Percentiles rank a stretch among this genome's conserved stretches.
phyloP scores from a whole-genome alignment of 2,888 invertebrate genomes.

The Tinea pellionella region DNA sequence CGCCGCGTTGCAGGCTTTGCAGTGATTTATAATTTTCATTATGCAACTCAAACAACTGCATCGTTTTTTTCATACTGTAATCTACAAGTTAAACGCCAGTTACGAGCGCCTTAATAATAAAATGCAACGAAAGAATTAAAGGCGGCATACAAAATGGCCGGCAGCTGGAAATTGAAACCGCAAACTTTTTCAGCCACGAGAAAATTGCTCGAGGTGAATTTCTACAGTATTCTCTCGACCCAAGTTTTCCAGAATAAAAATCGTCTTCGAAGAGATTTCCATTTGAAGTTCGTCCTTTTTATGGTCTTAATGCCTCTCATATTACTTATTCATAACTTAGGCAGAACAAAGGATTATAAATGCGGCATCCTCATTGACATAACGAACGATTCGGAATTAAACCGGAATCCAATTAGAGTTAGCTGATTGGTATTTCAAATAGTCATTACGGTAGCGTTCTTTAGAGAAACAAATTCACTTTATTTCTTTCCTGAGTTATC shows the following conservation, averaged over 20 bases:
- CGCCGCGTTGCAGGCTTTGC: conserved; percentile 38
- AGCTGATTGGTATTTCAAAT: conserved; percentile 9
- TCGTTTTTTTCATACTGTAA: conserved; percentile 25
- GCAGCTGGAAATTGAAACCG: conserved; percentile 42
- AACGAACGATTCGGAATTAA: neutral
- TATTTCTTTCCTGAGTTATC: neutral
- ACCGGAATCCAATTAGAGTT: conserved; percentile 4
- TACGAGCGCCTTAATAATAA: conserved; percentile 50
- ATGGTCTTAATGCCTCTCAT: conserved; percentile 13
- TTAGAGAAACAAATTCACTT: neutral
- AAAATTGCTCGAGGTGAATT: conserved; percentile 28
- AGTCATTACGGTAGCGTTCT: neutral
- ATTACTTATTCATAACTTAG: conserved; percentile 14
- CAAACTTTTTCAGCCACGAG: conserved; percentile 41
- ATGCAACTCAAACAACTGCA: conserved; percentile 44
- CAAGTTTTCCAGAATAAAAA: conserved; percentile 26
- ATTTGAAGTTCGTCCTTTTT: conserved; percentile 32
- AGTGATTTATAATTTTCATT: conserved; percentile 59
- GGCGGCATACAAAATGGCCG: conserved; percentile 31
- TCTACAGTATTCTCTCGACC: conserved; percentile 21
- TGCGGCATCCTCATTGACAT: neutral
- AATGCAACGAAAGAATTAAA: conserved; percentile 31
- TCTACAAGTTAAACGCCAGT: conserved; percentile 40
- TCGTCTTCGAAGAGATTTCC: conserved; percentile 27
- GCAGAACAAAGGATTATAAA: conserved; percentile 7